These are phyloP conservation scores for Crotalus viridis DNA, from an alignment of 2,113 vertebrate genomes.

Conservation along the genomic window DNA sequence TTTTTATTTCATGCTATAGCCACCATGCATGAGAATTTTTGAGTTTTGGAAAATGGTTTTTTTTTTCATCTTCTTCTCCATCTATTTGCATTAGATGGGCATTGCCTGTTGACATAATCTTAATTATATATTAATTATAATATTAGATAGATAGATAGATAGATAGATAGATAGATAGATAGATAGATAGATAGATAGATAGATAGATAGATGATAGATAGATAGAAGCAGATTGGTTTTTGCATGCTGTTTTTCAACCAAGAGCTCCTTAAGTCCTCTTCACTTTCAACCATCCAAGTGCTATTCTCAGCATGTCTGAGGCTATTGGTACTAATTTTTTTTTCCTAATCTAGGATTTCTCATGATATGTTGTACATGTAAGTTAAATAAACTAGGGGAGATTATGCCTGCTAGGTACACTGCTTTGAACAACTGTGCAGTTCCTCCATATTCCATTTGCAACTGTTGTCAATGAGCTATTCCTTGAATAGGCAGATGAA, in stretches of 20 bases:
- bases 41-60: not conserved
- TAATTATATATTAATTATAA: not conserved
- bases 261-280: not conserved
- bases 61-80: not conserved
- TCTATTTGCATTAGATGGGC: not conserved
- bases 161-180: no score
- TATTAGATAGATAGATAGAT: no score
- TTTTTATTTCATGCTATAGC: no score
- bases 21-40: no score
- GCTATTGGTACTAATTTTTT: not conserved
- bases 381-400: not conserved
- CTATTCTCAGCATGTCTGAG: not conserved
- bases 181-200: no score
- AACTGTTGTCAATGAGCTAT: not conserved
- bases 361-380: not conserved
- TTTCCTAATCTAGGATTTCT: not conserved
- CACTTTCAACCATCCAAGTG: not conserved
- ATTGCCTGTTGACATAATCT: not conserved
- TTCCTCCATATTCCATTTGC: not conserved
- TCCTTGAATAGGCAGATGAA: not conserved
- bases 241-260: not conserved
- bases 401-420: no score
- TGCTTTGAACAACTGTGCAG: not conserved
- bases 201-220: not conserved
- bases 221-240: not conserved